Base-by-base conservation (phyloP, 2,113 vertebrate species). In the Grammomys dolichurus region DNA sequence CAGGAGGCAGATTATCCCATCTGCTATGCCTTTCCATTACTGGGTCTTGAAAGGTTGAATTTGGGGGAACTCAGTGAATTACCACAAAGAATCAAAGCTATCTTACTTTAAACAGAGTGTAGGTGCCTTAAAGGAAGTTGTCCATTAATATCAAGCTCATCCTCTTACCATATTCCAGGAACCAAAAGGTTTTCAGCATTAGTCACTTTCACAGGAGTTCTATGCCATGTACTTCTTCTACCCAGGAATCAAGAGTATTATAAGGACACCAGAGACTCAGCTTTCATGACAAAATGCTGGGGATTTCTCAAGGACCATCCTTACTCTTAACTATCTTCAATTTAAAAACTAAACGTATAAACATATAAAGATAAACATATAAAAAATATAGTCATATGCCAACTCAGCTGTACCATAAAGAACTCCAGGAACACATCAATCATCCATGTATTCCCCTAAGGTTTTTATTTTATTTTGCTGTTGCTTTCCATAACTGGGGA, bases 101-200 rank as follows among this genome's bases (percentile, higher is more conserved):
- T 22, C 5, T 24, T 20, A 76, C 19, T 65, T 95, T 80, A 76
- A 73, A 78, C 69, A 92, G 31, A 81, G 17, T 28, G 10, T 1
- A 51, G 8, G 10, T 67, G 16, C 60, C 48, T 54, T 67, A n/a
- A 63, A 77, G 54, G 43, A 92, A 77, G 16, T 24, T 82, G 60
- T n/a, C 46, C 33, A 43, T 40, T 43, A 93, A 67, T 46, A 63
- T 75, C 63, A 80, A 69, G 40, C 5, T 73, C 54, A 60, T 13
- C 7, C 33, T 85, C 65, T 20, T 54, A 40, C 33, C 48, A 63
- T 48, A 85, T 87, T 96, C 46, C 36, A 92, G 81, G 93, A 96
- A 97, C 63, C 46, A 43, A 82, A 87, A 67, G n/a, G 28, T 73
- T 90, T 94, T 95, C 67, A 46, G n/a, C 56, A 24, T 87, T 94